These are phyloP conservation scores for Elgonia sp. DNA, from an alignment of 2,888 invertebrate species.

Conservation along the genomic window DNA sequence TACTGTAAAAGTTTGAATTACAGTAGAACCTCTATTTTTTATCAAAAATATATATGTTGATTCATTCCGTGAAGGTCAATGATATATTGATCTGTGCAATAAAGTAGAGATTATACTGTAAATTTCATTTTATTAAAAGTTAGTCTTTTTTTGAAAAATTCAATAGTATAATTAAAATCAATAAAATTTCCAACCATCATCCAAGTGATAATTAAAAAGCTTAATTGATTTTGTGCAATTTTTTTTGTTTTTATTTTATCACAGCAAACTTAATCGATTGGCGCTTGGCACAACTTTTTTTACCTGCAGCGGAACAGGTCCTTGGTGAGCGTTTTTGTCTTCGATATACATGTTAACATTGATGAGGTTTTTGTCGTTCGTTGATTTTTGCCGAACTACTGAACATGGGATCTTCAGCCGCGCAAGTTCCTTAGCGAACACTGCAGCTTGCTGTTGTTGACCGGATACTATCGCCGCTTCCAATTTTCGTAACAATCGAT, in stretches of 20 bases:
- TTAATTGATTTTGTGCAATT: constrained; percentile 35
- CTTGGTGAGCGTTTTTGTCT: constrained; percentile 93
- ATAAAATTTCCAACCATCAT: neutral
- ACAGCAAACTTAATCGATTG: constrained; percentile 19
- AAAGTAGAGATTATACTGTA: too few species aligned
- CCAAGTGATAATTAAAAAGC: constrained; percentile 38
- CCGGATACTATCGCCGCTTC: constrained; percentile 93
- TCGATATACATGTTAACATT: constrained; percentile 94
- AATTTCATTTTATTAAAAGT: constrained; percentile 34
- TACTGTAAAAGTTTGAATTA: neutral
- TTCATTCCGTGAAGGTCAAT: too few species aligned
- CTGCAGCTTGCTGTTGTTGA: constrained; percentile 92
- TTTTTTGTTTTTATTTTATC: neutral
- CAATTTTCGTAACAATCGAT: constrained; percentile 90
- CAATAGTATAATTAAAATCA: too few species aligned
- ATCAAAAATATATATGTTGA: too few species aligned
- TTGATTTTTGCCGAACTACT: constrained; percentile 88
- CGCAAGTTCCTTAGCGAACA: constrained; percentile 92
- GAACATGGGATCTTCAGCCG: constrained; percentile 93
- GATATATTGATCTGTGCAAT: too few species aligned
- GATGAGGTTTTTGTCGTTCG: constrained; percentile 83
- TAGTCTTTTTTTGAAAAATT: neutral
- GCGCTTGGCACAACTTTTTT: constrained; percentile 79
- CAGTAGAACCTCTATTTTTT: neutral
- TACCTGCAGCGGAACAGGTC: constrained; percentile 92